A percentile compares a stretch with the other conserved stretches of the same genome.
These are phyloP conservation scores for Nannobrachium achirus DNA, from an alignment of 2,113 vertebrate genomes.

Conservation along the genomic window DNA sequence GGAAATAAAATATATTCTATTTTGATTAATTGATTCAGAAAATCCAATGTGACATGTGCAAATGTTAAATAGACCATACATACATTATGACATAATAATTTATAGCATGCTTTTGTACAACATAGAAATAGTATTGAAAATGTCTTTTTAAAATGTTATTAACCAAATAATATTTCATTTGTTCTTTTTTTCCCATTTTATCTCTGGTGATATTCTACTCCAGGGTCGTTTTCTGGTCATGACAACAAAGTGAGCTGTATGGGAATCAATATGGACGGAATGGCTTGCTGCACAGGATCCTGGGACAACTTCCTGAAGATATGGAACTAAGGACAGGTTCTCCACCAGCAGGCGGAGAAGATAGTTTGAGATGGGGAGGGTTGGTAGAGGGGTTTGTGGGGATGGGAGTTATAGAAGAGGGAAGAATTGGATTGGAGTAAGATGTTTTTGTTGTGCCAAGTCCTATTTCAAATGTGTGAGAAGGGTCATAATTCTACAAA, in stretches of 20 bases:
- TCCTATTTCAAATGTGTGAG: conserved; percentile 56
- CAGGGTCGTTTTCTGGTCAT: conserved; percentile 93
- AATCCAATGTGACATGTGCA: neutral
- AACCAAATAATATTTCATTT: neutral
- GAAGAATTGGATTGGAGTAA: conserved; percentile 48
- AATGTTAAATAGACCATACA: neutral
- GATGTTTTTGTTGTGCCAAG: conserved; percentile 73
- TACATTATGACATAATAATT: neutral
- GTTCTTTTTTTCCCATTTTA: neutral
- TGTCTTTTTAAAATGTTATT: neutral
- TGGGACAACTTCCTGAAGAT: conserved; percentile 99
- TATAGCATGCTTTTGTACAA: neutral
- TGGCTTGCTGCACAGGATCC: conserved; percentile 96
- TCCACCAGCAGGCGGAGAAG: conserved; percentile 21
- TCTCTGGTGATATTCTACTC: neutral
- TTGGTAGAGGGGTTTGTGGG: neutral
- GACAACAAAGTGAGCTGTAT: conserved; percentile 98
- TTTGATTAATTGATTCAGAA: too few species aligned
- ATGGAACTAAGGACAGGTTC: conserved; percentile 86
- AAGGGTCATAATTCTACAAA: conserved; percentile 43
- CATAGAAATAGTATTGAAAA: neutral
- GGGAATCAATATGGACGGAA: conserved; percentile 91
- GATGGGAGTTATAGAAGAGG: conserved; percentile 16
- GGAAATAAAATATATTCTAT: too few species aligned
- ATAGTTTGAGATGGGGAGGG: conserved; percentile 22